Percentiles rank a stretch among this genome's conserved stretches.
These are phyloP conservation scores for Pogonocichla stellata DNA, from an alignment of 2,113 vertebrate species.

Conservation along the genomic window DNA sequence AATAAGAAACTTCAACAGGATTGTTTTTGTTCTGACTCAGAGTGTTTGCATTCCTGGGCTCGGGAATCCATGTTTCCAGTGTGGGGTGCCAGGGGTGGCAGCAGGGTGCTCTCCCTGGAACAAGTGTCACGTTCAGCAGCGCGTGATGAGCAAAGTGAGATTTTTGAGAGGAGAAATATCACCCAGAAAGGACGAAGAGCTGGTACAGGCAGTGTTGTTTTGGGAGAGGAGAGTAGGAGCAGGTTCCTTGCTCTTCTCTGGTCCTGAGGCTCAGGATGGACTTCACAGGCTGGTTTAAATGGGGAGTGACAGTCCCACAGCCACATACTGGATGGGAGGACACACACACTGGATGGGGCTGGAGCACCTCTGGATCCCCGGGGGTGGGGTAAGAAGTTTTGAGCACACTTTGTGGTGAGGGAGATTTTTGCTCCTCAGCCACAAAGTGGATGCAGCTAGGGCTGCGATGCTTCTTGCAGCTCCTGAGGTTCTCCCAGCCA, in stretches of 20 bases:
- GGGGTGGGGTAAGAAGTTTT: neutral
- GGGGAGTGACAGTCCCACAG: accelerated
- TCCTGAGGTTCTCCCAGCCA: neutral
- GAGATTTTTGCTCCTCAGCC: neutral
- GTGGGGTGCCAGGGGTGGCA: neutral
- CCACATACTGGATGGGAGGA: neutral
- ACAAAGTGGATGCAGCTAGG: neutral
- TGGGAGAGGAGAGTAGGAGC: neutral
- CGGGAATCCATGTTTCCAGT: neutral
- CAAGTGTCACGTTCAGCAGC: neutral
- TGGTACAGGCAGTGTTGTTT: accelerated
- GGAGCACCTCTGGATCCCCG: neutral
- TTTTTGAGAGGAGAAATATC: neutral
- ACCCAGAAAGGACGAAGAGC: neutral
- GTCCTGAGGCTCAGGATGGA: neutral
- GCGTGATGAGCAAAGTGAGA: neutral
- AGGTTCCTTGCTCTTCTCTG: neutral
- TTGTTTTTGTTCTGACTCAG: neutral
- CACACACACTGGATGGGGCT: neutral
- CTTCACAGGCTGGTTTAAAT: neutral
- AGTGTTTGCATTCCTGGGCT: neutral
- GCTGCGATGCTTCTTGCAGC: neutral
- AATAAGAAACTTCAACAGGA: neutral
- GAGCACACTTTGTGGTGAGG: neutral
- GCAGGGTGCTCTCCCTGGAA: neutral